These are phyloP conservation scores for Chironomus striatipennis DNA, from an alignment of 1,140 invertebrate genomes.

Conservation along the genomic window DNA sequence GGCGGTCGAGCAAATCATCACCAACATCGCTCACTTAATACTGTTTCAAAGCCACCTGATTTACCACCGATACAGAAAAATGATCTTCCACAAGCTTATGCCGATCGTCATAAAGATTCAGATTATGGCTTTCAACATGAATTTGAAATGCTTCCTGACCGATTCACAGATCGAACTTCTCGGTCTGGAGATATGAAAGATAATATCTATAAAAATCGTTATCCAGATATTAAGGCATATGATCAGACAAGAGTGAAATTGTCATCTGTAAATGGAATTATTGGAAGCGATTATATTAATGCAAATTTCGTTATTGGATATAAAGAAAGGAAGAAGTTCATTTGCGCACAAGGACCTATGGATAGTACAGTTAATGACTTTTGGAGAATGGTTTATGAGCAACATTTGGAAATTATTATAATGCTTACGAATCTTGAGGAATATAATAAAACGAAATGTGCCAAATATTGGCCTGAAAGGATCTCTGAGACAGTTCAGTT, in stretches of 20 bases:
- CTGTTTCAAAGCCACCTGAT: slow-evolving; percentile 59
- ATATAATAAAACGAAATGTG: slow-evolving; percentile 87
- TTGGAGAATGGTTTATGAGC: slow-evolving; percentile 98
- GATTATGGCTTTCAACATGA: slow-evolving; percentile 84
- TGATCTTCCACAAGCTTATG: slow-evolving; percentile 62
- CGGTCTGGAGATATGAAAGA: slow-evolving; percentile 78
- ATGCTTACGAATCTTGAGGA: slow-evolving; percentile 94
- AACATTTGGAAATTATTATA: slow-evolving; percentile 80
- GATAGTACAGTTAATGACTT: slow-evolving; percentile 89
- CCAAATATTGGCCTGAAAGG: slow-evolving; percentile 88
- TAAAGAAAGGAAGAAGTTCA: slow-evolving; percentile 87
- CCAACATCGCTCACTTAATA: slow-evolving; percentile 36
- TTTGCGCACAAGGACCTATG: slow-evolving; percentile 68
- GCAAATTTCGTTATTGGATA: slow-evolving; percentile 87
- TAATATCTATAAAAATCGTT: slow-evolving; percentile 78
- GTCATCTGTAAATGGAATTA: slow-evolving; percentile 61
- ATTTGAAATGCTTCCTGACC: slow-evolving; percentile 76
- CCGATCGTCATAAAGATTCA: slow-evolving; percentile 72
- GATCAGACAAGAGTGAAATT: slow-evolving; percentile 86
- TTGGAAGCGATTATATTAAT: slow-evolving; percentile 84
- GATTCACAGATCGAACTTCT: slow-evolving; percentile 77
- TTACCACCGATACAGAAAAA: slow-evolving; percentile 67
- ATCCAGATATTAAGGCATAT: slow-evolving; percentile 84
- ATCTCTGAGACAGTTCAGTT: slow-evolving; percentile 64
- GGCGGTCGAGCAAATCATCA: slow-evolving; percentile 35